Percentiles rank a stretch among this genome's conserved stretches.
These are phyloP conservation scores for Loripinus fragilis DNA, from an alignment of 2,888 invertebrate genomes.

Conservation along the genomic window DNA sequence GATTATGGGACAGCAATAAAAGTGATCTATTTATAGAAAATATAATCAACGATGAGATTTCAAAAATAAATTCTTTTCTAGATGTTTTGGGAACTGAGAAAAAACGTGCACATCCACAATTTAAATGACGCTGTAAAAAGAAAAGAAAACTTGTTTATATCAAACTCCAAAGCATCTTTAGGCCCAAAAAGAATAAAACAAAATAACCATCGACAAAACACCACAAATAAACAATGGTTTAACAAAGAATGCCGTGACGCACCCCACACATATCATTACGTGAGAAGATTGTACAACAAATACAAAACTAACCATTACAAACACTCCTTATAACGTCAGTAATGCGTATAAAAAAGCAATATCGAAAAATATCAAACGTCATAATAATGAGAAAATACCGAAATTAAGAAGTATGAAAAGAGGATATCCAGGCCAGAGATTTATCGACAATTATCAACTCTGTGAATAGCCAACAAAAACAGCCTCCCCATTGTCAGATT, in stretches of 20 bases:
- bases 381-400: not conserved
- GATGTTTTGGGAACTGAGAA: no score
- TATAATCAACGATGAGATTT: not conserved
- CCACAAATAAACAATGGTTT: not conserved
- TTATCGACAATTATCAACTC: not conserved
- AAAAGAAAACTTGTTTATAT: not conserved
- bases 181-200: not conserved
- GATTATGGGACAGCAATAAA: not conserved
- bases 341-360: not conserved
- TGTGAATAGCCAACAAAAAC: not conserved
- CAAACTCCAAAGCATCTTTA: not conserved
- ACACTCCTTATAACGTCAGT: not conserved
- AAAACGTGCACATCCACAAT: not conserved
- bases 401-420: slow-evolving; percentile 3
- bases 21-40: not conserved
- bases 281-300: not conserved
- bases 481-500: not conserved
- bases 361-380: not conserved
- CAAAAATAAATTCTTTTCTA: no score
- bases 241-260: not conserved
- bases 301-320: slow-evolving; percentile 1
- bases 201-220: not conserved
- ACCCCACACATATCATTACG: not conserved
- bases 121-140: not conserved
- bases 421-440: not conserved